Conservation (phyloP, 2,888 invertebrate species). For the Cephus rjabovi region DNA sequence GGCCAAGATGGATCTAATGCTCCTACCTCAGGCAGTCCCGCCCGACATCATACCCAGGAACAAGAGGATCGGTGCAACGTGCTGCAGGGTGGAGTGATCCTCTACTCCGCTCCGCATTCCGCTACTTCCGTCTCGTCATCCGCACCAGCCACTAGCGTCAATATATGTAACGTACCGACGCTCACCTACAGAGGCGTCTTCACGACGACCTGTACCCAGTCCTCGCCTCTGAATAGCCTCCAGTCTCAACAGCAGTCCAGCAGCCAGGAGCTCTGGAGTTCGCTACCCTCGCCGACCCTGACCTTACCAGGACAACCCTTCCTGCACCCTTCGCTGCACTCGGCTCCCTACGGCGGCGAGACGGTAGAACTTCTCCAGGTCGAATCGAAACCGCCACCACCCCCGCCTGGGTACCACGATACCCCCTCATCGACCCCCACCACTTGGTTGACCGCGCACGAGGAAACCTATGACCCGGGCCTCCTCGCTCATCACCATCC, state of each 20-base stretch:
- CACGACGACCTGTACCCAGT: slow-evolving; percentile 75
- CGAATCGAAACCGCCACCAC: slow-evolving; percentile 67
- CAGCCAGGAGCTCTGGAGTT: slow-evolving; percentile 63
- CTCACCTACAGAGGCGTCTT: slow-evolving; percentile 77
- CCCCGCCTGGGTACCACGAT: slow-evolving; percentile 76
- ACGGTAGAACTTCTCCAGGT: slow-evolving; percentile 62
- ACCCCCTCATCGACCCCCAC: slow-evolving; percentile 68
- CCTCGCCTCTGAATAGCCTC: slow-evolving; percentile 75
- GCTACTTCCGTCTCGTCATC: slow-evolving; percentile 45
- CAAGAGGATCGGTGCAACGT: slow-evolving; percentile 60
- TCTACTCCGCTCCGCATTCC: slow-evolving; percentile 59
- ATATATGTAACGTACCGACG: slow-evolving; percentile 66
- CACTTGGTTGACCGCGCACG: slow-evolving; percentile 66
- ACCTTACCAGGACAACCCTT: slow-evolving; percentile 58
- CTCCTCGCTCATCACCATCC: slow-evolving; percentile 69
- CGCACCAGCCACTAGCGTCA: slow-evolving; percentile 56
- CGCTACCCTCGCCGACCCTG: slow-evolving; percentile 60
- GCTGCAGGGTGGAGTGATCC: slow-evolving; percentile 60
- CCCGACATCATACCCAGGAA: slow-evolving; percentile 54
- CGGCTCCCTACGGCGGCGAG: slow-evolving; percentile 58
- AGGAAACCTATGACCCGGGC: slow-evolving; percentile 67
- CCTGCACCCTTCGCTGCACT: slow-evolving; percentile 62
- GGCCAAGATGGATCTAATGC: slow-evolving; percentile 33
- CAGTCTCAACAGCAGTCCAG: slow-evolving; percentile 67
- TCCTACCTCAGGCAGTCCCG: slow-evolving; percentile 49